Percentiles rank a stretch among this genome's conserved stretches.
phyloP scores from a whole-genome alignment of 2,888 invertebrate genomes.

The Amiota communis region DNA sequence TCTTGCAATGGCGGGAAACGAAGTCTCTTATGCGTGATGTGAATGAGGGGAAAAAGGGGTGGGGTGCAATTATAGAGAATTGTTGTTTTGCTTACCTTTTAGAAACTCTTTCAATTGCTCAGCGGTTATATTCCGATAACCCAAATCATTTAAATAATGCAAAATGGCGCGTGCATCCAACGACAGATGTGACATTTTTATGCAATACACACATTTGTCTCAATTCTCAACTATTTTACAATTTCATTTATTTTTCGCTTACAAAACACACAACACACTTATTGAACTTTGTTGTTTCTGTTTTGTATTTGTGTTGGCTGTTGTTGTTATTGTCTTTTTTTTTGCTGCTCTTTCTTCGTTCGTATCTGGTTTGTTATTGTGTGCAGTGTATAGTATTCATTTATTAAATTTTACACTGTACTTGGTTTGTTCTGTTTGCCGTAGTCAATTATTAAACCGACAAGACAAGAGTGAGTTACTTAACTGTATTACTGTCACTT shows the following conservation, averaged over 20 bases:
- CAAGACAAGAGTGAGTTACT: slow-evolving; percentile 35
- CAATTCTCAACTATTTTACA: slow-evolving; percentile 5
- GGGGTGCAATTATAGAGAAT: slow-evolving; percentile 27
- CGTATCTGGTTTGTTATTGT: slow-evolving; percentile 37
- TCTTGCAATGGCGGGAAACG: slow-evolving; percentile 52
- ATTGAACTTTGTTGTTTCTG: slow-evolving; percentile 21
- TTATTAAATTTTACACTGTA: slow-evolving; percentile 58
- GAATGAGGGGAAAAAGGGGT: slow-evolving; percentile 29
- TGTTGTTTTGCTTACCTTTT: slow-evolving; percentile 76
- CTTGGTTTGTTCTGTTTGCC: slow-evolving; percentile 41
- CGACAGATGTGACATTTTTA: slow-evolving; percentile 72
- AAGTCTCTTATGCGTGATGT: slow-evolving; percentile 7
- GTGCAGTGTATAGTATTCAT: slow-evolving; percentile 38
- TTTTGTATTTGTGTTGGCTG: not conserved
- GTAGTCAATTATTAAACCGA: slow-evolving; percentile 8
- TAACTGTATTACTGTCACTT: slow-evolving; percentile 44
- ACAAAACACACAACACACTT: slow-evolving; percentile 42
- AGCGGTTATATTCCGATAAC: slow-evolving; percentile 83
- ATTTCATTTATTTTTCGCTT: not conserved
- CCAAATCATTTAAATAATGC: slow-evolving; percentile 82
- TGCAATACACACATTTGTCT: slow-evolving; percentile 19
- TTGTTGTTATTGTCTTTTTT: slow-evolving; percentile 15
- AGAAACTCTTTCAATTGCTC: slow-evolving; percentile 85
- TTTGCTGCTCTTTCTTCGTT: slow-evolving; percentile 36
- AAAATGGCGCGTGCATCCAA: slow-evolving; percentile 84